Evolutionary conservation across 2,888 invertebrate genomes (phyloP), one percentile per base, ranked within the genome.

Genomic region (Tinea trinotella): DNA sequence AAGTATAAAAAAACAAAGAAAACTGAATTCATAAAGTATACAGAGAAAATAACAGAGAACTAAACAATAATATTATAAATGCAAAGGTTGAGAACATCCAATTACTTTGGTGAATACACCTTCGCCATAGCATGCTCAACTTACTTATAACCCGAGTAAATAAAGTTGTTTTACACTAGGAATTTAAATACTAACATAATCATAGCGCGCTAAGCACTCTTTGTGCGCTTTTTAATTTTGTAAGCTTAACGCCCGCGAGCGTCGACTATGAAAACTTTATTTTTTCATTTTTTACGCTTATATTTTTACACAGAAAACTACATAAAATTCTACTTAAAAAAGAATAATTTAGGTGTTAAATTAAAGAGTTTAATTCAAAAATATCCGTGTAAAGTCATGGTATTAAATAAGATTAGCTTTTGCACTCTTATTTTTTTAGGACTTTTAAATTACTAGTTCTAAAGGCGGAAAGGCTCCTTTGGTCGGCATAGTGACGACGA

Each of bases 151-250:
- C 40, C 40, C 40, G 13, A 40, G 46, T 7, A 46, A 46, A 46
- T 46, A 7, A 46, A 46, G 46, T 46, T n/a, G 46, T 46, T 46
- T 46, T 17, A 17, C 19, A 46, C 10, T 18, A 19, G 7, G 10
- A 46, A 46, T 46, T 46, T 19, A 19, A 46, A 46, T 19, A 9
- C 40, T 10, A 46, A 46, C 46, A 19, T 46, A 46, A 46, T 46
- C 46, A 46, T 46, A 46, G 46, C 10, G 46, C 46, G 13, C 40
- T 40, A n/a, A 40, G 40, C 40, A 13, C 40, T 40, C 12, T 15
- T 40, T 40, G 40, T 40, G 40, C 13, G 15, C 40, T 40, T 40
- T 40, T 40, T 40, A 40, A 40, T 40, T 40, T 40, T 40, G 40
- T 40, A 40, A 40, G 40, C 40, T 40, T 40, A 40, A 40, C 40